Base-by-base conservation (phyloP, 2,888 invertebrate species). In the Latheticus oryzae region DNA sequence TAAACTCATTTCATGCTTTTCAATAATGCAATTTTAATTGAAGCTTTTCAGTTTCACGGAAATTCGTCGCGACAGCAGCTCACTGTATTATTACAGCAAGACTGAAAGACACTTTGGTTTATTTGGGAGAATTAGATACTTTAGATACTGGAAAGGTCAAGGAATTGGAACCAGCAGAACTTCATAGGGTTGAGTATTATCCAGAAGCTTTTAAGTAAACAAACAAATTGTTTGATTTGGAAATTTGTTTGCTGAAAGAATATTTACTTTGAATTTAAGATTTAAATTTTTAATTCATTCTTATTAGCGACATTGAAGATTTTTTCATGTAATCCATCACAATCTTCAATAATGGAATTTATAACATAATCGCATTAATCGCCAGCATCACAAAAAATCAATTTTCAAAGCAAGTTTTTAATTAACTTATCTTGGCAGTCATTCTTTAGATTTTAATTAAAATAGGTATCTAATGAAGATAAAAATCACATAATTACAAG, bases 21-120 rank as follows among this genome's bases (percentile, higher is more conserved):
- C 5, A 19, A 19, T 19, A 19, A 5, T 5, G 4, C 21, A 19
- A 28, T 28, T 8, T 3, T 24, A 9, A 8, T 24, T 24, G 24
- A 5, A 5, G 21, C 5, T 3, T 45, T 45, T 45, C 11, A 83
- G 88, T 92, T 19, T 90, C 90, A 1, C 82, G 85, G 0, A 84
- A 84, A 75, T 89, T 81, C 70, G 88, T 92, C 1, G 90, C 90
- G 0, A 92, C 91, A 0, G 91, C 91, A 0, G 93, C 91, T 0
- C 93, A 93, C 74, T 93, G 92, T 75, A 89, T 92, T 47, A 87
- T 91, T 24, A 85, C 89, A 38, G 91, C 91, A 0, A 81, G 86
- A 7, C 77, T 90, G 2, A 81, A 85, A 2, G 90, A 92, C 68
- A 89, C 92, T 16, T 82, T 85, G 0, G 89, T 93, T 35, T 91